phyloP scores from a whole-genome alignment of 2,113 vertebrate genomes.

The Cryptomyrus ogoouensis region DNA sequence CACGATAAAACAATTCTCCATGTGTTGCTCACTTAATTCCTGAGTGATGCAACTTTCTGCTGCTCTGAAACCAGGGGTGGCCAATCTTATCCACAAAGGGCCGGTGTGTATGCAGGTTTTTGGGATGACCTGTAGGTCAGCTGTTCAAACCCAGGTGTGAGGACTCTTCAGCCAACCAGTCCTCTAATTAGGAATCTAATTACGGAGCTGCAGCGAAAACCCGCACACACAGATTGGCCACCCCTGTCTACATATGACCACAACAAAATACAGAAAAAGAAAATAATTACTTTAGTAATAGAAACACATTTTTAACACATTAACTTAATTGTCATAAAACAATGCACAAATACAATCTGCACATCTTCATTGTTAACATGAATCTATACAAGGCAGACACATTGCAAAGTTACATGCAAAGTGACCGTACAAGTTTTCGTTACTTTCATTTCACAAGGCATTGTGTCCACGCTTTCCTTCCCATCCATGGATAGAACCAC shows the following conservation, averaged over 20 bases:
- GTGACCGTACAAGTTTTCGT: not conserved
- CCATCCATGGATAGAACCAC: not conserved
- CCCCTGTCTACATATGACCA: not conserved
- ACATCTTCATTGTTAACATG: not conserved
- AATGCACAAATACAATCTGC: not conserved
- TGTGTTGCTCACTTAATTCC: no score
- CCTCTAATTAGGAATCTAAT: no score
- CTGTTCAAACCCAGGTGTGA: no score
- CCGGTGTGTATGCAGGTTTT: no score
- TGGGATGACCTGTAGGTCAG: no score
- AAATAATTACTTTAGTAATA: not conserved
- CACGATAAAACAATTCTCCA: no score
- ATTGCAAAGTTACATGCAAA: not conserved
- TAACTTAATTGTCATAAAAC: not conserved
- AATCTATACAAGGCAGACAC: not conserved
- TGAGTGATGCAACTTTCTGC: not conserved
- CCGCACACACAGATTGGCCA: no score
- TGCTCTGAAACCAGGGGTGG: not conserved
- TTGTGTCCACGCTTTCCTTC: not conserved
- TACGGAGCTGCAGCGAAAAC: no score
- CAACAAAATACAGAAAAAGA: not conserved
- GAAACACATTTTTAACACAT: not conserved
- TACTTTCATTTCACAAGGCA: not conserved
- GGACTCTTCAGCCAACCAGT: no score
- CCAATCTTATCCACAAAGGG: no score